Evolutionary conservation across 2,888 invertebrate species (phyloP), one percentile per base, ranked within the genome.

Genomic region (Drosophila austrosaltans): DNA sequence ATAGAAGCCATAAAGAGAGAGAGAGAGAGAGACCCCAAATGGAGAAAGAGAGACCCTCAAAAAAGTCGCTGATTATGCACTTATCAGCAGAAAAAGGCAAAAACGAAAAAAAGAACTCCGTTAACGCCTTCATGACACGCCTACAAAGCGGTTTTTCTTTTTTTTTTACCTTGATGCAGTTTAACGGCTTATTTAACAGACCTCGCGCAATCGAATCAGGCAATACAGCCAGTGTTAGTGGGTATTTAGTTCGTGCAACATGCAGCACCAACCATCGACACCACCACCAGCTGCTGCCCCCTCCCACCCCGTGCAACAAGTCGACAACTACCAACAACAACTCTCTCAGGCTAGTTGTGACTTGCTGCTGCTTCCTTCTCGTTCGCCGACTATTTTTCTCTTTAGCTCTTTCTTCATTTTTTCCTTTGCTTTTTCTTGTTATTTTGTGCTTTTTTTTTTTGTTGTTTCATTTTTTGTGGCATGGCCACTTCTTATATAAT

Each of bases 401-500:
- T 64, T 67, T 32, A 53, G 42, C 22, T 62, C 32, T 39, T 20
- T 22, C 39, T 65, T 36, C 58, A 16, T 48, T 73, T 54, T 54
- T 69, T 74, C 57, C 57, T 61, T 60, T 57, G 62, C 72, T 72
- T 58, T 73, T 53, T 68, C 75, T 82, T 82, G 89, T 88, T 77
- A 78, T 82, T 69, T 69, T 60, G 16, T 16, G 16, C 16, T 53
- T 65, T 63, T 77, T 58, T 69, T 73, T 60, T 57, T 60, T 62
- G 30, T 5, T 36, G 36, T 36, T 36, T 36, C 36, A 53, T 69
- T 80, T 82, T 82, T 89, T 89, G 85, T 86, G 85, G 85, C 85
- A 86, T 89, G 89, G 89, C 90, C 89, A 89, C 85, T 86, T 86
- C 79, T 86, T 86, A 86, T 86, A 86, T 86, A 86, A 86, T 83